These are phyloP conservation scores for Pontoporia blainvillei DNA, from an alignment of 2,113 vertebrate genomes.

Conservation along the genomic window DNA sequence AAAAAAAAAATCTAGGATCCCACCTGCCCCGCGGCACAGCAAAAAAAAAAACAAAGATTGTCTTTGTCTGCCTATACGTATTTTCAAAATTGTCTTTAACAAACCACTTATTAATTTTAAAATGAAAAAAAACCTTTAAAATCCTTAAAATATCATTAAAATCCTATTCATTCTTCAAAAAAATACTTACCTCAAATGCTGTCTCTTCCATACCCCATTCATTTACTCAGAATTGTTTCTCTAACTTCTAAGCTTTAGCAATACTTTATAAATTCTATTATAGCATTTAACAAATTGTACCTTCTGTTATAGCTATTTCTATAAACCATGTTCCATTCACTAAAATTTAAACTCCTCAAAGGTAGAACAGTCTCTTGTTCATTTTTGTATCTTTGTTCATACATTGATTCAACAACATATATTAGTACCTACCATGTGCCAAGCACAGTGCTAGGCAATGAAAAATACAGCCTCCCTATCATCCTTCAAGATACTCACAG, in stretches of 20 bases:
- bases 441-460: not conserved
- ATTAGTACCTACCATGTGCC: not conserved
- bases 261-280: not conserved
- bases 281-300: not conserved
- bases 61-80: not conserved
- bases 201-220: not conserved
- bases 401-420: not conserved
- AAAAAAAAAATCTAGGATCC: not conserved
- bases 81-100: not conserved
- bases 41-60: not conserved
- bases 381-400: not conserved
- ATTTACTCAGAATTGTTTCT: not conserved
- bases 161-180: not conserved
- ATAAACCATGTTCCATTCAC: not conserved
- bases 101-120: not conserved
- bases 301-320: not conserved
- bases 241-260: not conserved
- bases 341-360: not conserved
- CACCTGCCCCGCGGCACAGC: not conserved
- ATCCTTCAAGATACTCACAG: not conserved
- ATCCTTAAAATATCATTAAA: not conserved
- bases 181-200: not conserved
- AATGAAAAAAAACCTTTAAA: not conserved
- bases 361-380: not conserved
- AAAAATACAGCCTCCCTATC: not conserved